Evolutionary conservation across 2,797 vertebrate species (phyloP).

Genomic region (Sarcophilus harrisii): DNA sequence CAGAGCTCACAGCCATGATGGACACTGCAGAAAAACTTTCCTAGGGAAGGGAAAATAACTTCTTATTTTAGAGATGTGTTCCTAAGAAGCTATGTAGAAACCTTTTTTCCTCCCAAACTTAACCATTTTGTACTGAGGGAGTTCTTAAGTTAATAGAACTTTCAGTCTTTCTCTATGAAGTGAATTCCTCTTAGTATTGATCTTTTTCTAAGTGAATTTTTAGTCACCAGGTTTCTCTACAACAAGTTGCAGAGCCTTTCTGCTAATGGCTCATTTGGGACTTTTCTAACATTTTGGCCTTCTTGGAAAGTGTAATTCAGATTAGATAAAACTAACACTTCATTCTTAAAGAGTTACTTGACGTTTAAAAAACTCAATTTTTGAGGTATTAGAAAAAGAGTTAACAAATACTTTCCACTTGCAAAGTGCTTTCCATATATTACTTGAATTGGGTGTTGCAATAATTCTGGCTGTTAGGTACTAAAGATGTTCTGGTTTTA

Average conservation of each 20-base stretch:
- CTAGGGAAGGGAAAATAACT: constrained; percentile 33
- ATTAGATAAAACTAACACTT: neutral
- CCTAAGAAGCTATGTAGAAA: constrained; percentile 52
- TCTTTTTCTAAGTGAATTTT: constrained; percentile 58
- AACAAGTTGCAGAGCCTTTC: constrained; percentile 23
- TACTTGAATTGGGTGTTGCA: constrained; percentile 39
- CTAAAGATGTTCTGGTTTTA: constrained; percentile 42
- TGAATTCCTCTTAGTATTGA: constrained; percentile 15
- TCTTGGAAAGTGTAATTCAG: constrained; percentile 40
- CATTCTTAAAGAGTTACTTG: constrained; percentile 40
- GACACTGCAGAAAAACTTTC: neutral
- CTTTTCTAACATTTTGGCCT: constrained; percentile 31
- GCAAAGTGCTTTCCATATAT: neutral
- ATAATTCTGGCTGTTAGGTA: neutral
- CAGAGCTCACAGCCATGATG: neutral
- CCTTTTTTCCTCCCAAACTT: constrained; percentile 2
- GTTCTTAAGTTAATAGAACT: constrained; percentile 20
- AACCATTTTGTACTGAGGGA: constrained; percentile 30
- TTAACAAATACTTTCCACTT: neutral
- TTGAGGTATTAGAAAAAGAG: neutral
- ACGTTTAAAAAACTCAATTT: constrained; percentile 7
- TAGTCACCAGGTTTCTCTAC: constrained; percentile 30
- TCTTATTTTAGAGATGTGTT: constrained; percentile 49
- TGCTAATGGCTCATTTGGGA: neutral
- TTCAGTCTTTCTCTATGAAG: constrained; percentile 26